Evolutionary conservation across 2,113 vertebrate genomes (phyloP), one percentile per base, ranked within the genome.

Genomic region (Oreotrochilus melanogaster): DNA sequence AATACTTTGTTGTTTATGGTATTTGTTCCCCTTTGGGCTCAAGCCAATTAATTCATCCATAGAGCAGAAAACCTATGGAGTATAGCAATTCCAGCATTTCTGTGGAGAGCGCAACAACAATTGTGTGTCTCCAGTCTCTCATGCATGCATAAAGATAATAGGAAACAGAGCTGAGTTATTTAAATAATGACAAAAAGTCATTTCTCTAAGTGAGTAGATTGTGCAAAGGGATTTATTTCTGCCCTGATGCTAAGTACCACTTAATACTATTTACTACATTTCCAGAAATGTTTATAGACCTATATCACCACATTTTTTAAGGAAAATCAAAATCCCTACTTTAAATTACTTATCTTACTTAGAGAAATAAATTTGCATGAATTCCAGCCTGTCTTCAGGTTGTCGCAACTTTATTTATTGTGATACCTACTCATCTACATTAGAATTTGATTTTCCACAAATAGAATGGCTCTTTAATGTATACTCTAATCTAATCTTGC

Each of bases 11-110:
- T 82, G 35, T 61, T 89, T 91, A 86, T 88, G 64, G 47, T 88
- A 84, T 67, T 94, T 66, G 17, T 83, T 86, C 86, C 69, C 64
- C 25, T 86, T 80, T 89, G 75, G 51, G 88, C 88, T 93, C 61
- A 71, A 72, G 64, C 28, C 57, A 94, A 64, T 81, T 90, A 92
- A 82, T 94, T 94, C 66, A 64, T 86, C 64, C 51, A 69, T 48
- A 91, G 53, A 95, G 30, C 24, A 61, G 64, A 78, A 93, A 84
- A 88, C 17, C 24, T 62, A 64, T 0, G 0, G 30, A 64, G 21
- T 78, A 60, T 53, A 76, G 19, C 11, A 82, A 53, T 86, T 65
- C 33, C 50, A 48, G 39, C 1, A 7, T 60, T 90, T 80, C 56
- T 88, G 51, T 30, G 18, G 43, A 67, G 16, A 47, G 8, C 65